Base-by-base conservation (phyloP, 30 jellyfish, hydroid and myxozoan genomes). In the Pelagia noctiluca region DNA sequence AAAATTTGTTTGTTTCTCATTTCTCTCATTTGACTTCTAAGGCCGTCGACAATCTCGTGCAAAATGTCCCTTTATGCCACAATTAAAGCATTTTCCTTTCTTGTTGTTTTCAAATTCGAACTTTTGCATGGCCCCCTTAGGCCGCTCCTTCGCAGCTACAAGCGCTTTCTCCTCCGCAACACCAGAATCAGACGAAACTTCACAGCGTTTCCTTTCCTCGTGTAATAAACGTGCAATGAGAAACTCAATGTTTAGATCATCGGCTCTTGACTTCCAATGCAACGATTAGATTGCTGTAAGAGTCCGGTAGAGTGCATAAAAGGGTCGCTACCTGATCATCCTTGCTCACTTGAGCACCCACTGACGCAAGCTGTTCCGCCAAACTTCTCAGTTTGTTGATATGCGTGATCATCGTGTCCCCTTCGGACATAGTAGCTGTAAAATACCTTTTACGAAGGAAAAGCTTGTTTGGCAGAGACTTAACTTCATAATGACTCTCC, bases 241-340 rank as follows among this genome's bases (percentile, higher is more conserved):
- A 16, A 42, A 42, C 57, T 42, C 57, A 42, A 42, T 8, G 12
- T 42, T 42, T 5, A 42, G 57, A 8, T 42, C 57, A 52, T 76
- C 52, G 23, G 88, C 78, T 5, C 88, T 11, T 29, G 83, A 76
- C 47, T 76, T n/a, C 63, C 33, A 76, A 57, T 8, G 88, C 88
- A 50, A 76, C 88, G 18, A 76, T 76, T 25, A 76, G 78, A 50
- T 57, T 57, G 24, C 32, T 29, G 35, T 76, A 42, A 3, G 88
- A 76, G 18, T 76, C 78, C 83, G 83, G 88, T 23, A 76, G 63
- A 29, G 81, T 76, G 63, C 77, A 57, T 60, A 50, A 13, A 49
- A 49, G 83, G 11, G 82, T 76, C 47, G 76, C 88, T 63, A 52
- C 76, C 47, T 76, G 83, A 76, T 76, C 82, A 18, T 76, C 83